Percentiles rank a stretch among this genome's conserved stretches.
phyloP scores from a whole-genome alignment of 2,888 invertebrate genomes.

The Bembecia ichneumoniformis region DNA sequence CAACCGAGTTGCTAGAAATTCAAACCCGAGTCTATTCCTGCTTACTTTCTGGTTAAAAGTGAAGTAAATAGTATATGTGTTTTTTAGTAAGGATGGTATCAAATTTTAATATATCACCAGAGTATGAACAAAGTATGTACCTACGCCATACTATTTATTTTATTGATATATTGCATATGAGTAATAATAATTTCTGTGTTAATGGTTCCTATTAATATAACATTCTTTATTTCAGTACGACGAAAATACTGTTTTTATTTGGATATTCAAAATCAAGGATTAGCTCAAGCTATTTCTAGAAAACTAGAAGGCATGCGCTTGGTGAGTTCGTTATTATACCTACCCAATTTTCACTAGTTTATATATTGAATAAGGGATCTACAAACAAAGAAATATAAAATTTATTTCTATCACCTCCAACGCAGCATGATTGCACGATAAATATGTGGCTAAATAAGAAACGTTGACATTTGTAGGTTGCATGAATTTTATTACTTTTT shows the following conservation, averaged over 20 bases:
- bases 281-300: slow-evolving; percentile 76
- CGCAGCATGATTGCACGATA: too few relatives aligned
- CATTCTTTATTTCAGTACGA: slow-evolving; percentile 50
- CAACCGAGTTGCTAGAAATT: too few relatives aligned
- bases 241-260: slow-evolving; percentile 81
- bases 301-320: slow-evolving; percentile 81
- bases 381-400: too few relatives aligned
- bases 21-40: too few relatives aligned
- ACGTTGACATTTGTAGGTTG: too few relatives aligned
- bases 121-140: slow-evolving; percentile 51
- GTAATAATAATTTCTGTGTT: slow-evolving; percentile 1
- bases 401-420: too few relatives aligned
- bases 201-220: slow-evolving; percentile 7
- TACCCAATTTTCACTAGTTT: background rate
- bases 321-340: slow-evolving; percentile 62
- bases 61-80: slow-evolving; percentile 7
- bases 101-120: slow-evolving; percentile 59
- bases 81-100: slow-evolving; percentile 49
- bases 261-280: slow-evolving; percentile 80
- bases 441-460: too few relatives aligned
- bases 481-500: too few relatives aligned
- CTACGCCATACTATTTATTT: slow-evolving; percentile 20
- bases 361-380: too few relatives aligned
- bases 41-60: too few relatives aligned
- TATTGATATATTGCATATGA: slow-evolving; percentile 18